Base-by-base conservation (phyloP, 2,113 vertebrate species). In the Pseudorectes ferrugineus region DNA sequence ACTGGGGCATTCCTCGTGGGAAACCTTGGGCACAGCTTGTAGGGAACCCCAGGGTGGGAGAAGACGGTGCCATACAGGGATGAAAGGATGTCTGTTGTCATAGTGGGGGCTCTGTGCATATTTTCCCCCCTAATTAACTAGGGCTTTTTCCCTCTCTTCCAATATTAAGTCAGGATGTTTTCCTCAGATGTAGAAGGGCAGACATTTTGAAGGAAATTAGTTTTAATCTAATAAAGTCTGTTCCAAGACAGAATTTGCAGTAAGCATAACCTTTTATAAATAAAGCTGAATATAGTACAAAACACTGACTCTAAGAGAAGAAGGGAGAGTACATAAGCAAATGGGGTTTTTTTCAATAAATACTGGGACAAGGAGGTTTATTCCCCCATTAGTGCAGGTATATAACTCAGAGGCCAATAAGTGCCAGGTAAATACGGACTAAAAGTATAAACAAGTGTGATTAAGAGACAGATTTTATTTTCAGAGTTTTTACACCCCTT, bases 151-250 rank as follows among this genome's bases (percentile, higher is more conserved):
- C 61, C 61, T 15, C 45, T 51, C 57, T 61, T 57, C 83, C 81
- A 96, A 95, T 96, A 93, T 80, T 96, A 95, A 97, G 96, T 95
- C 88, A 94, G 91, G 92, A 97, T 95, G 77, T 88, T 87, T 93
- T 92, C 73, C 76, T 97, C 74, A 85, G 82, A 95, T 97, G 94
- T 84, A 85, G 97, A 95, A 92, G 72, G 80, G 59, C 70, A 82
- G 96, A 92, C 58, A 49, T 97, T 97, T 92, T 95, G 89, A 94
- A 83, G 73, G 78, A 96, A 95, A 84, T 96, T 85, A 86, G 78
- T 92, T 97, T 96, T 97, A 97, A 96, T 97, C 90, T 96, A 97
- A 85, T 92, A 40, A 95, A 95, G 73, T 79, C 43, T 92, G 40
- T 95, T 91, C 42, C 89, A 91, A 97, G 96, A 95, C 61, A 85